Percentiles rank a stretch among this genome's conserved stretches.
Evolutionary conservation across 2,888 invertebrate genomes (phyloP).

Genomic region (Erynnis tages): DNA sequence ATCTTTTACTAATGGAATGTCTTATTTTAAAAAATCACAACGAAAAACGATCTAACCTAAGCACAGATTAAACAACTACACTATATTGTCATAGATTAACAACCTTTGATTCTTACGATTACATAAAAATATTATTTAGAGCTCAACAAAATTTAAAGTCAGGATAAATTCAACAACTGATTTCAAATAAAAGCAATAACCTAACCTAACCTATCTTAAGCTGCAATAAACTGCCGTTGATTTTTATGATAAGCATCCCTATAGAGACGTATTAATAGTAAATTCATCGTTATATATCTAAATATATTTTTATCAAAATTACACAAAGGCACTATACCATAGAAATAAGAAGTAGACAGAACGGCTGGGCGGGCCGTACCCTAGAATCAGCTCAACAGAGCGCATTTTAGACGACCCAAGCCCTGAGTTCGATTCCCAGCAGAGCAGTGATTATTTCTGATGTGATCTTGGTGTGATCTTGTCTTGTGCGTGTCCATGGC

Average conservation of each 20-base stretch:
- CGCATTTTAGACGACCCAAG: too few relatives aligned
- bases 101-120: constrained; percentile 44
- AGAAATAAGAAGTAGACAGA: too few relatives aligned
- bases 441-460: too few relatives aligned
- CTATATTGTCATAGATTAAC: constrained; percentile 46
- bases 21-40: constrained; percentile 67
- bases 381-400: too few relatives aligned
- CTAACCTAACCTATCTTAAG: constrained; percentile 36
- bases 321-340: constrained; percentile 52
- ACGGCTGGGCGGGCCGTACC: too few relatives aligned
- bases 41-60: constrained; percentile 34
- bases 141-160: constrained; percentile 70
- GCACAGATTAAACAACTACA: constrained; percentile 32
- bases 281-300: constrained; percentile 28
- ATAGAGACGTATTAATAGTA: constrained; percentile 21
- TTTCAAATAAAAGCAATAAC: constrained; percentile 34
- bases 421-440: too few relatives aligned
- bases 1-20: constrained; percentile 74
- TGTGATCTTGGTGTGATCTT: too few relatives aligned
- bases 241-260: constrained; percentile 22
- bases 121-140: constrained; percentile 50
- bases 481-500: too few relatives aligned
- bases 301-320: constrained; percentile 33
- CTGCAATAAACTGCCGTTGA: constrained; percentile 39
- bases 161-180: constrained; percentile 53